phyloP scores from a whole-genome alignment of 2,797 vertebrate species.

The Rhinatrema bivittatum region DNA sequence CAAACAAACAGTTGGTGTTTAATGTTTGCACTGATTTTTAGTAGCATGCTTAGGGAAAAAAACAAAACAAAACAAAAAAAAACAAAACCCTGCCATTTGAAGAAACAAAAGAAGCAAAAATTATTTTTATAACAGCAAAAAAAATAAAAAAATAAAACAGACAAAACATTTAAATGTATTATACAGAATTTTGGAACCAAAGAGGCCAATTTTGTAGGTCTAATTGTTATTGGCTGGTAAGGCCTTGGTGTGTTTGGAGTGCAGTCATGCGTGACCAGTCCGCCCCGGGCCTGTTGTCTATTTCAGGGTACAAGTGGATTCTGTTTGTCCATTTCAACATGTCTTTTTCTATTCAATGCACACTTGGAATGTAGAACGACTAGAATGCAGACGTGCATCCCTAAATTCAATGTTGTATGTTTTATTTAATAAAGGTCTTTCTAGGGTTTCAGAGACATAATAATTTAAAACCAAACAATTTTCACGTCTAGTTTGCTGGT shows the following conservation, averaged over 20 bases:
- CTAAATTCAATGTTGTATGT: slow-evolving; percentile 81
- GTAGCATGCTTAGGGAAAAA: slow-evolving; percentile 87
- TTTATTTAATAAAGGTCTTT: slow-evolving; percentile 96
- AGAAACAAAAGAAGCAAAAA: too few relatives aligned
- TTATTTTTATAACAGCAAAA: slow-evolving; percentile 98
- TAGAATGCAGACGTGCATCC: slow-evolving; percentile 59
- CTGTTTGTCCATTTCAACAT: slow-evolving; percentile 78
- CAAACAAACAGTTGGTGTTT: slow-evolving; percentile 94
- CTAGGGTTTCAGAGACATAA: slow-evolving; percentile 86
- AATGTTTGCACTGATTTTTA: slow-evolving; percentile 98
- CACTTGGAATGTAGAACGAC: slow-evolving; percentile 66
- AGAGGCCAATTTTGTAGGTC: slow-evolving; percentile 89
- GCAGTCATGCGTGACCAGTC: slow-evolving; percentile 72
- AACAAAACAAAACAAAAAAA: too few relatives aligned
- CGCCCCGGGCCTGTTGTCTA: slow-evolving; percentile 79
- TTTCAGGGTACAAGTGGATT: slow-evolving; percentile 90
- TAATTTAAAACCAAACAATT: slow-evolving; percentile 92
- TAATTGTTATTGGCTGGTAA: slow-evolving; percentile 82
- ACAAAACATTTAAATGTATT: slow-evolving; percentile 93
- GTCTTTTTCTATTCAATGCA: slow-evolving; percentile 85
- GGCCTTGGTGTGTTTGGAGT: slow-evolving; percentile 62
- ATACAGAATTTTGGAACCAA: slow-evolving; percentile 98
- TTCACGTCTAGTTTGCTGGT: slow-evolving; percentile 71
- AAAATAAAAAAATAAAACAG: slow-evolving; percentile 19
- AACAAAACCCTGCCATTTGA: slow-evolving; percentile 98